Base-by-base conservation (phyloP, 2,113 vertebrate species). In the Lamprologus callipterus region DNA sequence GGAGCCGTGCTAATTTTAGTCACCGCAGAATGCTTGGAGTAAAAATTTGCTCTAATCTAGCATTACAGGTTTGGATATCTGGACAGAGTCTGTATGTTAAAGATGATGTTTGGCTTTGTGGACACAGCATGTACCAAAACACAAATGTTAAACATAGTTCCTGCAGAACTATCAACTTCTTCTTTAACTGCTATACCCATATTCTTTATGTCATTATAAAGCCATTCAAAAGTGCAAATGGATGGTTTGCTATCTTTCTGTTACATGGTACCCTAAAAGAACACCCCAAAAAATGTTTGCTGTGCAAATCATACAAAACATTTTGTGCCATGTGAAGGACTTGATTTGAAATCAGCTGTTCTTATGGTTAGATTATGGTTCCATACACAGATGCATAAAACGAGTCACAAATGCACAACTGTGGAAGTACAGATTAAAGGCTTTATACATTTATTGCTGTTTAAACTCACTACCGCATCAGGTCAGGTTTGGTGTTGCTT, bases 251-350 rank as follows among this genome's bases (percentile, higher is more conserved):
- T 60, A 33, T 63, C 58, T 40, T 42, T 70, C 37, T 73, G 5
- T 45, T 73, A 17, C 1, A 70, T 1, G 35, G 35, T 42, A 42
- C 8, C 21, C 37, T 23, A 73, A 26, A 42, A 26, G 40, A 0
- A 45, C 12, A 70, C 9, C 37, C 21, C 21, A 45, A 26, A 70
- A 73, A 73, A 45, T 4, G 21, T 73, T 45, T 26, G 37, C 0
- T 73, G 21, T 73, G 68, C 21, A 73, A 73, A 73, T 45, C 23
- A 17, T 47, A 10, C 68, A 47, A 45, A 7, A 28, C 40, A 28
- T 45, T 75, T 49, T 75, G 2, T 75, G 70, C 9, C 68, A 75
- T 75, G 37, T 73, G 37, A 75, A 47, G 68, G 21, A 45, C 40
- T 45, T 45, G 37, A 73, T 42, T 26, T 45, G 6, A 65, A 65